Base-by-base conservation (phyloP, 2,797 vertebrate genomes). In the Prunella strophiata region DNA sequence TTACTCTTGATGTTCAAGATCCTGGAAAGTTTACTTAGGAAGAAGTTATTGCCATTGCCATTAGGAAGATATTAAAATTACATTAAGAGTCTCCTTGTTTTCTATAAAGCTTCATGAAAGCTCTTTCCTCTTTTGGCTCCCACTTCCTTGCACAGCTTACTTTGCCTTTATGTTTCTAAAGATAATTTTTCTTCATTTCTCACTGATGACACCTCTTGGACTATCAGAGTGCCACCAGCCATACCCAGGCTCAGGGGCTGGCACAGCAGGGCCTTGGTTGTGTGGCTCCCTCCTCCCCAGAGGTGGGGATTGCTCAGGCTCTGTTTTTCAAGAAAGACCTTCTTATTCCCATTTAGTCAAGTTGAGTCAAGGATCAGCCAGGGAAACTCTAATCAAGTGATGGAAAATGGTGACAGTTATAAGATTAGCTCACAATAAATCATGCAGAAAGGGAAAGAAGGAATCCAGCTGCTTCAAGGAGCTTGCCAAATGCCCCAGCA, bases 391-490 rank as follows among this genome's bases (percentile, higher is more conserved):
- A 96, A 82, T 80, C 87, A 94, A 95, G 88, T 81, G 88, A 86
- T 85, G 78, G 85, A 82, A 88, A 92, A 92, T 40, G n/a, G n/a
- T 59, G 81, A 91, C 57, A 76, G 73, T 55, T 73, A 73, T 9
- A 84, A 76, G 58, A 77, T 93, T 89, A 93, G 76, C 57, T 85
- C 77, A 75, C 48, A 82, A 77, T 85, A 96, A 94, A 93, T 94
- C 91, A 85, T 4, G 40, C 61, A 63, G 68, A 92, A 91, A 85
- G 22, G 73, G 72, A 90, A 91, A 93, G 68, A 94, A 62, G 74
- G 71, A 91, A 93, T 94, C 94, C 91, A 90, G 92, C 85, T 95
- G 76, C 72, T 72, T 76, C 61, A 55, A 80, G 32, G 30, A 77
- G 50, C 47, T 9, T 93, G 89, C 88, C 94, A 96, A 95, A 82